Evolutionary conservation across 2,888 invertebrate genomes (phyloP).

Genomic region (Cremastinae sp.): DNA sequence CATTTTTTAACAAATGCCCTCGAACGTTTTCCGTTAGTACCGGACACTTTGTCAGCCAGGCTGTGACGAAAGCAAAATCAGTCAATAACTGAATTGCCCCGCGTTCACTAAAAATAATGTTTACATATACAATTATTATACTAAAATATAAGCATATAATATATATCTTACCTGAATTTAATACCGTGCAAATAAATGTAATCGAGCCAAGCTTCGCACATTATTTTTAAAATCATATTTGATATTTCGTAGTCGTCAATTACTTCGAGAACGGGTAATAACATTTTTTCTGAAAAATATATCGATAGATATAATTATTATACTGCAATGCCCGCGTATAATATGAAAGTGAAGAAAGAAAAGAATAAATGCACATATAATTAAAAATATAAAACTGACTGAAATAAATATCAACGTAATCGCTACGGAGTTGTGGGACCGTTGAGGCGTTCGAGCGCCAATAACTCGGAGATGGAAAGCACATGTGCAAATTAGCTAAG

Average conservation of each 20-base stretch:
- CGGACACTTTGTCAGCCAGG: constrained; percentile 87
- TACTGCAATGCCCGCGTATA: no score
- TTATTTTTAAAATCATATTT: constrained; percentile 89
- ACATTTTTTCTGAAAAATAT: constrained; percentile 84
- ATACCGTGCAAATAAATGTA: constrained; percentile 91
- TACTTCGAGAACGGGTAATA: constrained; percentile 89
- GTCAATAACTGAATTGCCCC: constrained; percentile 90
- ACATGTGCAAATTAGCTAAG: constrained; percentile 90
- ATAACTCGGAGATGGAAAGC: constrained; percentile 87
- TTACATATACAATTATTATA: background rate
- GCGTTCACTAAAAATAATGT: constrained; percentile 81
- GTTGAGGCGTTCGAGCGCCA: constrained; percentile 83
- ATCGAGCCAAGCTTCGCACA: constrained; percentile 94
- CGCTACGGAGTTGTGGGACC: constrained; percentile 81
- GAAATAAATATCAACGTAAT: constrained; percentile 88
- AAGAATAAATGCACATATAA: no score
- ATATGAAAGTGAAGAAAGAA: no score
- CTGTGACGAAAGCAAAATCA: constrained; percentile 90
- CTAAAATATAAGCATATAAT: background rate
- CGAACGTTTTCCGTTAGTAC: constrained; percentile 81
- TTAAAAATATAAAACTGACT: constrained; percentile 79
- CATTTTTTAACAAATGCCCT: constrained; percentile 81
- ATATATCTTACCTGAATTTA: constrained; percentile 85
- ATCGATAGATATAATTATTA: no score
- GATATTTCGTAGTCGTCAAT: constrained; percentile 88